These are phyloP conservation scores for Labrus mixtus DNA, from an alignment of 2,113 vertebrate species.

Conservation along the genomic window DNA sequence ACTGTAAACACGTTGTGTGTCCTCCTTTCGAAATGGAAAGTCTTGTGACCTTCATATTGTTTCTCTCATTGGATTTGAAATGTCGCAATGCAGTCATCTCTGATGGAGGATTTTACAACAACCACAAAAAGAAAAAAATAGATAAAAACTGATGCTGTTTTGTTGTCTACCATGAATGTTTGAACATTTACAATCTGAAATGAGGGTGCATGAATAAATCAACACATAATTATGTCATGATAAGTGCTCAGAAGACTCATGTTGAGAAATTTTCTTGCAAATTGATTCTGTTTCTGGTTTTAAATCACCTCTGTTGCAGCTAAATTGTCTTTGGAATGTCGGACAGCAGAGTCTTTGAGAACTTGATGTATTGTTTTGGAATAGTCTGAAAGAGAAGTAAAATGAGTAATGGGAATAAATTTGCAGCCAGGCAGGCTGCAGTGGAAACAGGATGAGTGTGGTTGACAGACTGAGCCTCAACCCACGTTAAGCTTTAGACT, in stretches of 20 bases:
- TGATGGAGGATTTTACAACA: neutral
- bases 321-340: conserved; percentile 19
- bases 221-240: neutral
- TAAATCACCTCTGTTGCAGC: conserved; percentile 10
- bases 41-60: conserved; percentile 4
- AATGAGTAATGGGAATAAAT: conserved; percentile 22
- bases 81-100: neutral
- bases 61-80: conserved; percentile 6
- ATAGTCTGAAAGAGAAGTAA: conserved; percentile 13
- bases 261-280: neutral
- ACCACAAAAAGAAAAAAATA: neutral
- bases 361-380: conserved; percentile 18
- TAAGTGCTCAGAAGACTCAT: conserved; percentile 1
- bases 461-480: conserved; percentile 15
- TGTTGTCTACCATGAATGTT: neutral
- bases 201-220: conserved; percentile 30
- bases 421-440: conserved; percentile 11
- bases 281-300: conserved; percentile 25
- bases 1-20: conserved; percentile 10
- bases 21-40: neutral
- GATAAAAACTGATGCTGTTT: neutral
- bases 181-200: conserved; percentile 26
- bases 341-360: conserved; percentile 2
- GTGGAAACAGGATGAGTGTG: conserved; percentile 1
- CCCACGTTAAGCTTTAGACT: conserved; percentile 14